Base-by-base conservation (phyloP, 2,797 vertebrate genomes). In the Morus bassanus region DNA sequence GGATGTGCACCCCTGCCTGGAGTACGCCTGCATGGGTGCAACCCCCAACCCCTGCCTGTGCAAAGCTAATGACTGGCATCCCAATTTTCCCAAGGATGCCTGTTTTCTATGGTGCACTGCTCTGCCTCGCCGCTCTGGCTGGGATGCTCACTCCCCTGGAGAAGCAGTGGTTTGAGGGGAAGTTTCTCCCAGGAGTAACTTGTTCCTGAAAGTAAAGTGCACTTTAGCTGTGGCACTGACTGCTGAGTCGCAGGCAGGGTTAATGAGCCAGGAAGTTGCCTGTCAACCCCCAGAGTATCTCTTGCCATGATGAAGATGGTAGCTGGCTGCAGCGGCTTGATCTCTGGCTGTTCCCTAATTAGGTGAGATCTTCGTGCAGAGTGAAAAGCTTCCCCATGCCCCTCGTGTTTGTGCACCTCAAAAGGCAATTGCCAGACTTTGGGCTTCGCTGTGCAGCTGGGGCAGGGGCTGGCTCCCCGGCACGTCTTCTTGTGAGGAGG, bases 21-120 rank as follows among this genome's bases (percentile, higher is more conserved):
- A 31, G 4, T 17, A 27, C 15, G 0, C 28, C 9, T 3, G 1
- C 1, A 0, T 4, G 43, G 85, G 45, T 28, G 11, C 31, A 48
- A 3, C 46, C 33, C 50, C 59, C 37, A 27, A 0, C 1, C 50
- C 41, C 13, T 24, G 19, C 28, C 60, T 11, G 22, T 39, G 76
- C 74, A 11, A 7, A 46, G 35, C 68, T 22, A 7, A 3, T 1
- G 27, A 0, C 69, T 18, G 68, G 18, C 64, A 61, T 25, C 67
- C 72, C 57, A 0, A 0, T 65, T 92, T 89, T 21, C 31, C 43
- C 16, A 4, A 9, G 16, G 13, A 8, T 16, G 0, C 19, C 18
- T 3, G 2, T 4, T 60, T 48, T 37, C n/a, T 37, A 4, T 14
- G 67, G 37, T 35, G n/a, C 53, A 2, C 35, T 50, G 65, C 48